Evolutionary conservation across 2,888 invertebrate genomes (phyloP), one percentile per base, ranked within the genome.

Genomic region (Epiblema foenella): DNA sequence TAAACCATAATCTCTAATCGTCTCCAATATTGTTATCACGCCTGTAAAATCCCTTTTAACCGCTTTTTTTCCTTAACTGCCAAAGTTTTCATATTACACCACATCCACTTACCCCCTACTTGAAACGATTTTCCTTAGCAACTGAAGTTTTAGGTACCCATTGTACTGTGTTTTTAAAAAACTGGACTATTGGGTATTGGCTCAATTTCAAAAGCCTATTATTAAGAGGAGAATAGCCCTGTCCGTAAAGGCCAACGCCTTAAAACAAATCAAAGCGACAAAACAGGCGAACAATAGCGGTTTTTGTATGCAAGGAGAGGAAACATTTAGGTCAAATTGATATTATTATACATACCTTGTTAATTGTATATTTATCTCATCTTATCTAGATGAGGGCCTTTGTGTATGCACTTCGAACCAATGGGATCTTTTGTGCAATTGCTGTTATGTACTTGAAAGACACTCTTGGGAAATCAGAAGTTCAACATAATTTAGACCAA

Each of bases 1-100:
- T 71, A 67, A 67, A 71, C 66, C 29, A 67, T 71, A 71, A 71
- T 62, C 56, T 62, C 56, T 67, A 71, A 71, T 67, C 66, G 67
- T 67, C 62, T 56, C 62, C 62, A 17, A 62, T 71, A 67, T 62
- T 57, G 67, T 66, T 71, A 67, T 42, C 60, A 49, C 18, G 18
- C 56, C 56, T 60, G 71, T 67, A 62, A 67, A 71, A 37, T 18
- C 66, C 56, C 51, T 57, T 71, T 70, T 71, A 39, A 67, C 66
- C 56, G 66, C 56, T 62, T 49, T 71, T 66, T 57, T 46, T 46
- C 29, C 70, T 57, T 67, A 71, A 71, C 67, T 62, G 67, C 71
- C 56, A 15, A 71, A 71, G 62, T 71, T 71, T 67, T 57, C 62
- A 67, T 67, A 71, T 71, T 67, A 71, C 66, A 29, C 60, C 57